A percentile compares a stretch with the other conserved stretches of the same genome.
phyloP scores from a whole-genome alignment of 2,113 vertebrate species.

The Parus major region DNA sequence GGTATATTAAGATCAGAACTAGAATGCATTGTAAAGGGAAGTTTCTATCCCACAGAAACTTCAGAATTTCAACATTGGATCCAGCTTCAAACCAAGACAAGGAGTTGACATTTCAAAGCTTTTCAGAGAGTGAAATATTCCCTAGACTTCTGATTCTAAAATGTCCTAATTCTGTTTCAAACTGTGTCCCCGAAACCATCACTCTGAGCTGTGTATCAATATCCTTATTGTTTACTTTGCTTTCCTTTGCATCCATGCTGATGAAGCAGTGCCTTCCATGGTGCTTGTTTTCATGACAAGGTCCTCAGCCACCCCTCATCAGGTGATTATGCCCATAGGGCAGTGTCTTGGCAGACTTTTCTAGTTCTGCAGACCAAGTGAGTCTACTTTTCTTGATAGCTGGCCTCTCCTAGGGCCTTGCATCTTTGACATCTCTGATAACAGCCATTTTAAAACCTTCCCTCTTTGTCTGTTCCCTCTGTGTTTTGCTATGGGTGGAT shows the following conservation, averaged over 20 bases:
- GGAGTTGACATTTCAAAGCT: neutral
- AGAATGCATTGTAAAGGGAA: neutral
- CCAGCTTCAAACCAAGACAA: neutral
- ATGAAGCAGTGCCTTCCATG: neutral
- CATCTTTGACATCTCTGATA: neutral
- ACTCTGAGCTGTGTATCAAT: neutral
- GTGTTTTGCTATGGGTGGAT: neutral
- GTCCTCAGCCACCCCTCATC: fast-evolving
- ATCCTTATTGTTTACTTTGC: neutral
- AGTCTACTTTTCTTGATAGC: neutral
- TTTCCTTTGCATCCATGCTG: neutral
- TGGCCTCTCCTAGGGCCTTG: neutral
- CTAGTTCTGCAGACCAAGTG: neutral
- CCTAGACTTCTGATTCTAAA: neutral
- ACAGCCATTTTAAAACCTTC: neutral
- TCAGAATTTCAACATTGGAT: neutral
- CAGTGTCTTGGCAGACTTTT: neutral
- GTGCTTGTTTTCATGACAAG: neutral
- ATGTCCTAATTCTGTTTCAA: neutral
- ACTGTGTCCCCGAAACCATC: neutral
- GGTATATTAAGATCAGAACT: neutral
- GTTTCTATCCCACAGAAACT: neutral
- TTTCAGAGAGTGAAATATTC: neutral
- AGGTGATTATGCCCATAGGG: neutral
- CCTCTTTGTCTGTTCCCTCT: neutral